Percentiles rank a stretch among this genome's conserved stretches.
phyloP scores from a whole-genome alignment of 2,797 vertebrate species.

The Poliocrania exsul region DNA sequence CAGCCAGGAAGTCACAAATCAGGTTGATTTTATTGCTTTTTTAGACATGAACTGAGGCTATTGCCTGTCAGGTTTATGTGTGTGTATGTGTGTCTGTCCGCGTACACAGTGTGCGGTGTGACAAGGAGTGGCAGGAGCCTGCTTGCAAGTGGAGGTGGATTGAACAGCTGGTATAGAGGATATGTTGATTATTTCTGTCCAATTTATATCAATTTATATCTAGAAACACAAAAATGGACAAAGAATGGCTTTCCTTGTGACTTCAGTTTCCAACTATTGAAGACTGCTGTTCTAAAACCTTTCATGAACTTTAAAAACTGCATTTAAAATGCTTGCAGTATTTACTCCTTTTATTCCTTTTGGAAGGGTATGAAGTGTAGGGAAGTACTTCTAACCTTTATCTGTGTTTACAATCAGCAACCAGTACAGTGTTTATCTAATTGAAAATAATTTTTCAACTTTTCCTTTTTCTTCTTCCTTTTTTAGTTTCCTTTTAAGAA shows the following conservation, averaged over 20 bases:
- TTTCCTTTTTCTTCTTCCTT: background rate
- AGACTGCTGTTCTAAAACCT: background rate
- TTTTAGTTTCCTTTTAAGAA: background rate
- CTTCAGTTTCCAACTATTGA: background rate
- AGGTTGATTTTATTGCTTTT: background rate
- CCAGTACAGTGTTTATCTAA: background rate
- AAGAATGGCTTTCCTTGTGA: background rate
- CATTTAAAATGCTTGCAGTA: background rate
- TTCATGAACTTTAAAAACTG: background rate
- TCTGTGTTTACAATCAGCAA: background rate
- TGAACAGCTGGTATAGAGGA: background rate
- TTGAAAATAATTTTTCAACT: background rate
- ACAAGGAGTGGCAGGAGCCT: background rate
- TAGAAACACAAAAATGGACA: background rate
- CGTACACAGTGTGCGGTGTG: background rate
- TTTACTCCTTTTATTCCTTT: background rate
- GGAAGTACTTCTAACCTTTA: background rate
- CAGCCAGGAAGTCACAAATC: constrained; percentile 13
- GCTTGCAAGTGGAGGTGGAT: background rate
- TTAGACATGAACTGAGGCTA: background rate
- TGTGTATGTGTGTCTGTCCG: background rate
- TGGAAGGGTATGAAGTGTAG: background rate
- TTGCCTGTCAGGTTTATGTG: background rate
- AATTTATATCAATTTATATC: background rate
- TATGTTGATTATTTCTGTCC: background rate